Base-by-base conservation (phyloP, 2,113 vertebrate species). In the Probosciger aterrimus region DNA sequence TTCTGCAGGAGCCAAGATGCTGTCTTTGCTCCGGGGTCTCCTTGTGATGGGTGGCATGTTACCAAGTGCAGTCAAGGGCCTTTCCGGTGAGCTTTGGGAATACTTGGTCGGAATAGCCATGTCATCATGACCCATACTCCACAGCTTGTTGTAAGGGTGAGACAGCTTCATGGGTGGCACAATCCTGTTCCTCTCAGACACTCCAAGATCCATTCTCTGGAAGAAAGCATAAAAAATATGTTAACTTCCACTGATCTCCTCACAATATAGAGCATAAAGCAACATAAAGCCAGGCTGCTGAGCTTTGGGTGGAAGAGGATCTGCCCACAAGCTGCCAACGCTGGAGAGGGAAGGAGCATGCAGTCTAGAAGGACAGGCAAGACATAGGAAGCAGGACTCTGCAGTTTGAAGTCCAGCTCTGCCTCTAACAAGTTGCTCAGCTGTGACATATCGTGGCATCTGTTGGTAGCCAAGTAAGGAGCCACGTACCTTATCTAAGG, bases 61-160 rank as follows among this genome's bases (percentile, higher is more conserved):
- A 9, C 97, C 97, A 3, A 97, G 98, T 17, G 97, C 87, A 7
- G 96, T 90, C 2, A 96, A 74, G 46, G 98, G 93, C 94, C 97
- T 97, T 70, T 98, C 98, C 0, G 98, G 97, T 2, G 98, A 98
- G 90, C 92, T 27, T 6, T 98, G 94, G 70, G 97, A 96, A 50
- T 93, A 96, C 81, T 97, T 98, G 53, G 94, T 97, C 27, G 98
- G 97, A 90, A 98, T 88, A 12, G 98, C 97, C 92, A 98, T 98
- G 44, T 98, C 98, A 1, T 99, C 98, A 4, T 98, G 98, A 31
- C 97, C 98, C 82, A 98, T 84, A 50, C 98, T 98, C 98, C 99
- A 99, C 73, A 99, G 97, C 96, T 99, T 99, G 96, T 97, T 99
- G 97, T 99, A 99, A 0, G 99, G 98, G 92, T 98, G 98, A 62